Evolutionary conservation across 2,888 invertebrate genomes (phyloP).

Genomic region (Rapana venosa): DNA sequence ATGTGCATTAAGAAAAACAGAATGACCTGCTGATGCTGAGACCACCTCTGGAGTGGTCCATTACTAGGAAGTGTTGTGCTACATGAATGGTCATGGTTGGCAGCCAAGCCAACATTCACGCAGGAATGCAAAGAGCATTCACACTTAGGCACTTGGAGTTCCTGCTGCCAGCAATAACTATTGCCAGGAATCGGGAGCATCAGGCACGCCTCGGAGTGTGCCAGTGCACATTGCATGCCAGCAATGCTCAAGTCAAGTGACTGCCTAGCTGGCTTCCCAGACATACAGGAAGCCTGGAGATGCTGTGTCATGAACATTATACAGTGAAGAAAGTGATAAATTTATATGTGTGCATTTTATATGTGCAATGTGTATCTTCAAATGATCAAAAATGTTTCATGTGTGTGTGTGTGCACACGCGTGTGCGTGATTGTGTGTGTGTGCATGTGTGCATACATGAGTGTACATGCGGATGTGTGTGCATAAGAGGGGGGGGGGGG

Average conservation of each 20-base stretch:
- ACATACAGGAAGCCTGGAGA: background rate
- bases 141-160: too few relatives aligned
- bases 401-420: background rate
- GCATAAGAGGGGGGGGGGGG: background rate
- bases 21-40: too few relatives aligned
- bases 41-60: too few relatives aligned
- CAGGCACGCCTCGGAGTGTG: background rate
- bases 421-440: background rate
- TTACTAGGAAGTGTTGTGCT: too few relatives aligned
- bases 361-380: too few relatives aligned
- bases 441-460: background rate
- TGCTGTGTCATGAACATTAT: too few relatives aligned
- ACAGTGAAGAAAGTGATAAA: too few relatives aligned
- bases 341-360: too few relatives aligned
- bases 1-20: too few relatives aligned
- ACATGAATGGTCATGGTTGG: too few relatives aligned
- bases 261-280: background rate
- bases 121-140: background rate
- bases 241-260: background rate
- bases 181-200: constrained; percentile 10
- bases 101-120: background rate
- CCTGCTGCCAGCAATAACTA: background rate
- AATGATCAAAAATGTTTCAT: background rate
- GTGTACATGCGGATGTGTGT: background rate
- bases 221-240: background rate